phyloP scores from a whole-genome alignment of 2,113 vertebrate species.

The Nematolebias whitei region DNA sequence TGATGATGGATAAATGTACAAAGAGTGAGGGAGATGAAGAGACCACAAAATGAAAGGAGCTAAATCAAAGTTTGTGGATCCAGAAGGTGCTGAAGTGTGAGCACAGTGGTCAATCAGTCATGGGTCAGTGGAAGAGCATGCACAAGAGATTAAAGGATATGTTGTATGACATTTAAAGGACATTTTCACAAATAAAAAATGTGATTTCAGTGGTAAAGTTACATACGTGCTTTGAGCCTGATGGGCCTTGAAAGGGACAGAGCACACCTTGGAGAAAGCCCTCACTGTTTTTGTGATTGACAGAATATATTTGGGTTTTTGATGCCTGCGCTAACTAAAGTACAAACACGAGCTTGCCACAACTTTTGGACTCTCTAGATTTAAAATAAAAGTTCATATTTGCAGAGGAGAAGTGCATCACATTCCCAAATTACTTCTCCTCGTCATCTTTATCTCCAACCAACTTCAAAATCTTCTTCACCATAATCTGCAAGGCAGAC shows the following conservation, averaged over 20 bases:
- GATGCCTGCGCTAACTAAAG: not conserved
- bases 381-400: not conserved
- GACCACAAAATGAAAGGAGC: slow-evolving; percentile 15
- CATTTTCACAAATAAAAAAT: slow-evolving; percentile 47
- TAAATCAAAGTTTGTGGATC: slow-evolving; percentile 21
- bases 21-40: slow-evolving; percentile 2
- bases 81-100: slow-evolving; percentile 9
- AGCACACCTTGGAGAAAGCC: not conserved
- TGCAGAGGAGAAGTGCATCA: too few species aligned
- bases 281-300: not conserved
- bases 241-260: slow-evolving; percentile 27
- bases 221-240: slow-evolving; percentile 17
- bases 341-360: not conserved
- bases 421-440: too few species aligned
- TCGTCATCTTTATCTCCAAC: too few species aligned
- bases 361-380: not conserved
- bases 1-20: slow-evolving; percentile 5
- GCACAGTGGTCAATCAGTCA: slow-evolving; percentile 38
- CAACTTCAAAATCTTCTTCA: too few species aligned
- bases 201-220: slow-evolving; percentile 43
- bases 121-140: slow-evolving; percentile 40
- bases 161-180: slow-evolving; percentile 69
- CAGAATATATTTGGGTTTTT: not conserved
- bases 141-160: slow-evolving; percentile 33
- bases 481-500: too few species aligned